Evolutionary conservation across 2,113 vertebrate genomes (phyloP).

Genomic region (Poeciliopsis occidentalis): DNA sequence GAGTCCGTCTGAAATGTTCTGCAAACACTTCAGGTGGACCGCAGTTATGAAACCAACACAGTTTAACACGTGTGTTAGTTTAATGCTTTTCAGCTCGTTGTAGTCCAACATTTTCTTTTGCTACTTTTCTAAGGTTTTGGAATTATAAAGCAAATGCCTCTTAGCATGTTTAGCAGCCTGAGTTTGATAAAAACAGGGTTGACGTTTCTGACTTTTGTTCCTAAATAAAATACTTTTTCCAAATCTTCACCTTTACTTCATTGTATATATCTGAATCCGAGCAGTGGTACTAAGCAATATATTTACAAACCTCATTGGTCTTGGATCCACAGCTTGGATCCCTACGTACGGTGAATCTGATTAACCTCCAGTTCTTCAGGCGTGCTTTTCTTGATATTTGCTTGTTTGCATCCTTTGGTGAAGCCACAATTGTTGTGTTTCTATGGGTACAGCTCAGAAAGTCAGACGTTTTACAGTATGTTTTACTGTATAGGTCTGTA

Average conservation of each 20-base stretch:
- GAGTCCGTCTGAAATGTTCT: neutral
- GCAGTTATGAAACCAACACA: neutral
- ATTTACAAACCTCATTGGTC: no score
- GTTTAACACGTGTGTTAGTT: neutral
- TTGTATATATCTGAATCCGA: neutral
- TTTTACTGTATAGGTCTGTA: no score
- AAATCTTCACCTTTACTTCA: neutral
- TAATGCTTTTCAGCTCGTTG: neutral
- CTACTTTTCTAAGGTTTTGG: neutral
- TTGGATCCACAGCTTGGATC: no score
- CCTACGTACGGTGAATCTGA: neutral
- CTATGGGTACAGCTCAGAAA: no score
- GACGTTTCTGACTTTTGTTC: neutral
- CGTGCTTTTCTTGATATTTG: no score
- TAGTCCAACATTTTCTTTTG: neutral
- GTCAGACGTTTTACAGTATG: no score
- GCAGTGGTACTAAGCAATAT: no score
- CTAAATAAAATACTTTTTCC: neutral
- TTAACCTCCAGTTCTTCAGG: neutral
- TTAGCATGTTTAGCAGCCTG: no score
- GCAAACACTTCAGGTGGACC: neutral
- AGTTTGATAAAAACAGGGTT: no score
- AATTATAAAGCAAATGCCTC: no score
- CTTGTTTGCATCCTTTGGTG: no score
- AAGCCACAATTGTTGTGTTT: no score